These are phyloP conservation scores for Eustalomyia histrio DNA, from an alignment of 2,888 invertebrate genomes.

Conservation along the genomic window DNA sequence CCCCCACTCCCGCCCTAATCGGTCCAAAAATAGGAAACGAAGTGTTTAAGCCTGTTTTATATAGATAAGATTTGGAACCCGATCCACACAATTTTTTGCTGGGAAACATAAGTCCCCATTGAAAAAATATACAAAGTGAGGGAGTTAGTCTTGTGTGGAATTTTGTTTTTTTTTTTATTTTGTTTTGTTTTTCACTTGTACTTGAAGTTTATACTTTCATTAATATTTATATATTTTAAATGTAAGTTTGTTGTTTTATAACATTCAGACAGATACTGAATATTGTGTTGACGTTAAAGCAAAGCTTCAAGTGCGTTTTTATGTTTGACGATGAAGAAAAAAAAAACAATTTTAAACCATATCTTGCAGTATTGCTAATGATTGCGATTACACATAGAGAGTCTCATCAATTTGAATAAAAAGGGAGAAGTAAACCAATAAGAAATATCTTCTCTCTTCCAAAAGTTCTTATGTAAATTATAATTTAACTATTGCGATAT, in stretches of 20 bases:
- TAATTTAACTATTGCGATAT: no score
- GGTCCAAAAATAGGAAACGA: no score
- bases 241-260: slow-evolving; percentile 6
- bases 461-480: no score
- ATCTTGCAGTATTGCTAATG: slow-evolving; percentile 3
- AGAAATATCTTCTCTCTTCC: no score
- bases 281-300: neutral
- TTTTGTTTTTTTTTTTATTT: slow-evolving; percentile 22
- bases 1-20: no score
- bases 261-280: slow-evolving; percentile 6
- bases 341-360: no score
- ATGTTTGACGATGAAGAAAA: neutral
- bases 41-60: no score
- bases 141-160: slow-evolving; percentile 59
- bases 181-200: slow-evolving; percentile 27
- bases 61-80: no score
- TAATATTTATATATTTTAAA: neutral
- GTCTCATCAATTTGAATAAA: slow-evolving; percentile 13
- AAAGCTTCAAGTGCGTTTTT: slow-evolving; percentile 43
- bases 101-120: neutral
- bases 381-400: slow-evolving; percentile 17
- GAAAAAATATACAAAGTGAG: slow-evolving; percentile 31
- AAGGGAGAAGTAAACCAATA: neutral
- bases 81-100: neutral
- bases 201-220: slow-evolving; percentile 2